Conservation (phyloP, 2,797 vertebrate species). For the Sparus aurata region DNA sequence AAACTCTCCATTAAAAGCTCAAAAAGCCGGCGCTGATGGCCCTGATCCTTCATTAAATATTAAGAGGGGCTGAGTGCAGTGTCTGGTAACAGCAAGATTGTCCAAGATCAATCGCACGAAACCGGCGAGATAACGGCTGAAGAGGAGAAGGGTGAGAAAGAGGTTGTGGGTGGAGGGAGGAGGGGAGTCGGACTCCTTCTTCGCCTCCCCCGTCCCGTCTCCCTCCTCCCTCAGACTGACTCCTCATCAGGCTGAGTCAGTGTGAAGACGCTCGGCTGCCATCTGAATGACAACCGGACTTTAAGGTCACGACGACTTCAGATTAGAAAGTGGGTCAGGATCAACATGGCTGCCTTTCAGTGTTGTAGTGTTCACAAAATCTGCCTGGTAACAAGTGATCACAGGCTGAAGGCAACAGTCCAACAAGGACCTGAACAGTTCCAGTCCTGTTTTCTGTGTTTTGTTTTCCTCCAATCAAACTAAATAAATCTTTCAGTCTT, state of each 20-base stretch:
- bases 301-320: slow-evolving; percentile 26
- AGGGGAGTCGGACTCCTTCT: slow-evolving; percentile 14
- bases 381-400: neutral
- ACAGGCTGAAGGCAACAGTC: neutral
- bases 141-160: slow-evolving; percentile 14
- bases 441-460: no score
- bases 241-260: slow-evolving; percentile 25
- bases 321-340: slow-evolving; percentile 3
- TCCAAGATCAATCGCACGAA: slow-evolving; percentile 60
- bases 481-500: neutral
- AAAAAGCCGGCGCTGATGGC: slow-evolving; percentile 49
- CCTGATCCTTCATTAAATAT: slow-evolving; percentile 77
- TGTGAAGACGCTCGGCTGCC: neutral
- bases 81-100: slow-evolving; percentile 71
- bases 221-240: neutral
- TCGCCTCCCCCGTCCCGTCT: neutral
- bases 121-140: slow-evolving; percentile 5
- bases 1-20: slow-evolving; percentile 63
- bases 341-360: slow-evolving; percentile 12
- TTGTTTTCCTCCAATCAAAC: neutral
- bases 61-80: slow-evolving; percentile 75
- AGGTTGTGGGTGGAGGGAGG: neutral
- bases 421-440: no score
- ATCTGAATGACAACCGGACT: neutral
- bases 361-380: neutral